These are phyloP conservation scores for Hypercompe scribonia DNA, from an alignment of 2,888 invertebrate species.

Conservation along the genomic window DNA sequence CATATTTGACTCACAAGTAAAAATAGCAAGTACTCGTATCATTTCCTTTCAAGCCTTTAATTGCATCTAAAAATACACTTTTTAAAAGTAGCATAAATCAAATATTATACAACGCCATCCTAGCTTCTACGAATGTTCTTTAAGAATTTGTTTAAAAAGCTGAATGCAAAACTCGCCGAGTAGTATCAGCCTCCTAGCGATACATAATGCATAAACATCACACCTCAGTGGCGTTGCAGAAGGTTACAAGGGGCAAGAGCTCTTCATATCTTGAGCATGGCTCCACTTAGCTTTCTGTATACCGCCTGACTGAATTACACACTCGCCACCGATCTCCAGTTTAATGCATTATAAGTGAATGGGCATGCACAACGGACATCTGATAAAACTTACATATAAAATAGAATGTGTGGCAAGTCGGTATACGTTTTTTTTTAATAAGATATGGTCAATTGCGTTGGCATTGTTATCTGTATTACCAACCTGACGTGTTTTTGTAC, in stretches of 20 bases:
- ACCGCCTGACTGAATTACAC: constrained; percentile 50
- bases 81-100: constrained; percentile 29
- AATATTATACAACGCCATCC: constrained; percentile 37
- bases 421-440: neutral
- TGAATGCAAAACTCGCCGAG: constrained; percentile 55
- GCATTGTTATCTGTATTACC: neutral
- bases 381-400: constrained; percentile 22
- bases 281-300: constrained; percentile 53
- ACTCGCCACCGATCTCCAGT: constrained; percentile 45
- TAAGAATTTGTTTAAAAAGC: constrained; percentile 51
- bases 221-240: constrained; percentile 57
- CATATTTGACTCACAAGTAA: constrained; percentile 17
- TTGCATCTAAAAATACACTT: constrained; percentile 3
- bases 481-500: neutral
- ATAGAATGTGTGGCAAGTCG: constrained; percentile 16
- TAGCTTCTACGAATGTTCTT: constrained; percentile 37
- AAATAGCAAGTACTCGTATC: neutral
- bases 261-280: constrained; percentile 65
- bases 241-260: constrained; percentile 59
- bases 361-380: constrained; percentile 28
- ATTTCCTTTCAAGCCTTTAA: constrained; percentile 5
- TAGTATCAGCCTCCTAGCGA: constrained; percentile 56
- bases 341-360: constrained; percentile 49
- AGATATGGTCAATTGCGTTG: neutral
- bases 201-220: constrained; percentile 72